Conservation (phyloP, 2,888 invertebrate species). For the Unio pictorum region DNA sequence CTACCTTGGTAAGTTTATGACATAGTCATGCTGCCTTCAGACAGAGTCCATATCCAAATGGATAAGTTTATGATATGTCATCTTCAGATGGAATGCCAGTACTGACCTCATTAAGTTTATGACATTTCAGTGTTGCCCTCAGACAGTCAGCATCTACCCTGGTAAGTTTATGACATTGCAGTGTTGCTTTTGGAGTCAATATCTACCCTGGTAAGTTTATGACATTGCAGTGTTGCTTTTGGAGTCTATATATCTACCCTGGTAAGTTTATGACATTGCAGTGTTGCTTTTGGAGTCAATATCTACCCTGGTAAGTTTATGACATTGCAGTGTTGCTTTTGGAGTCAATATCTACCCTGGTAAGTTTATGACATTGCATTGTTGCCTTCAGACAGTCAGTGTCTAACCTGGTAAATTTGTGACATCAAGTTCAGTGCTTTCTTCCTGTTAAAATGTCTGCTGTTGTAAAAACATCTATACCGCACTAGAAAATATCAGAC, state of each 20-base stretch:
- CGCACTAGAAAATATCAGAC: neutral
- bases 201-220: too few species aligned
- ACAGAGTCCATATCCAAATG: slow-evolving; percentile 86
- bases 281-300: too few species aligned
- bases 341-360: too few species aligned
- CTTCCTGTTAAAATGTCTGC: neutral
- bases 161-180: slow-evolving; percentile 52
- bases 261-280: too few species aligned
- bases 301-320: too few species aligned
- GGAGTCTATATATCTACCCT: too few species aligned
- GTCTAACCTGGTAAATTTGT: slow-evolving; percentile 63
- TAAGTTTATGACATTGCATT: too few species aligned
- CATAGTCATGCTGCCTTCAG: slow-evolving; percentile 5
- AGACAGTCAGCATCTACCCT: slow-evolving; percentile 86
- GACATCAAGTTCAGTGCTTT: neutral
- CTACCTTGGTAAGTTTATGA: slow-evolving; percentile 75
- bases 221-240: too few species aligned
- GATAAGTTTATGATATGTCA: slow-evolving; percentile 50
- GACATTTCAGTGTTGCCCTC: slow-evolving; percentile 3
- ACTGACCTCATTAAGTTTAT: slow-evolving; percentile 79
- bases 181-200: too few species aligned
- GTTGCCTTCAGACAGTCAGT: too few species aligned
- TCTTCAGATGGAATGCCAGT: slow-evolving; percentile 79
- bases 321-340: too few species aligned
- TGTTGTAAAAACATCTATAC: neutral